Evolutionary conservation across 2,113 vertebrate species (phyloP).

Genomic region (Salvelinus alpinus): DNA sequence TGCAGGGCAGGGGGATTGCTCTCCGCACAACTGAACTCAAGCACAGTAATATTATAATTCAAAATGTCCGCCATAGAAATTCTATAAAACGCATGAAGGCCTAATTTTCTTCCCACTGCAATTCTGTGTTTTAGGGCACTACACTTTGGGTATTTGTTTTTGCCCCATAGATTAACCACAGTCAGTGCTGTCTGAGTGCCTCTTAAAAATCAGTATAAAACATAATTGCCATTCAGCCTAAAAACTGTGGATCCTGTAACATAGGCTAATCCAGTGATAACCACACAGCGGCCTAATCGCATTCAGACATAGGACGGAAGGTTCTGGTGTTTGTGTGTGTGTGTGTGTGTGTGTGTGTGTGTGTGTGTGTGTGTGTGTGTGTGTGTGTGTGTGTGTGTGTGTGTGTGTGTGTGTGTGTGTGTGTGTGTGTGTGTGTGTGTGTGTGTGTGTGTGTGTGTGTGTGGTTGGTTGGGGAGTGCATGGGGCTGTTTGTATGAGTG

Average conservation of each 20-base stretch:
- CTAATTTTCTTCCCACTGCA: neutral
- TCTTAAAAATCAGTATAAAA: constrained; percentile 4
- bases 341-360: constrained; percentile 4
- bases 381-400: constrained; percentile 19
- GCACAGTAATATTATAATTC: constrained; percentile 24
- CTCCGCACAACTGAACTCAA: constrained; percentile 12
- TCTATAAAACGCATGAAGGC: neutral
- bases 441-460: too few species aligned
- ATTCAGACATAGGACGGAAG: constrained; percentile 32
- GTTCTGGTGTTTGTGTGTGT: constrained; percentile 26
- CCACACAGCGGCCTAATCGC: constrained; percentile 42
- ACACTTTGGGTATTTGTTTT: constrained; percentile 8
- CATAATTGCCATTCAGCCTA: constrained; percentile 12
- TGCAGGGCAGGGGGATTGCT: constrained; percentile 12
- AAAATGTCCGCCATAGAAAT: constrained; percentile 35
- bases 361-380: constrained; percentile 16
- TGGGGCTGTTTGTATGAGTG: constrained; percentile 22
- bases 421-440: constrained; percentile 13
- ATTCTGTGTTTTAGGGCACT: neutral
- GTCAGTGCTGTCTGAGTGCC: neutral
- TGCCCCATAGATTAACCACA: neutral
- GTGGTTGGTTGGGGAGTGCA: constrained; percentile 1
- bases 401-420: constrained; percentile 25
- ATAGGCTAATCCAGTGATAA: constrained; percentile 32
- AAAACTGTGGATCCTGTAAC: constrained; percentile 23